phyloP scores from a whole-genome alignment of 2,113 vertebrate species.

The Brienomyrus longianalis region DNA sequence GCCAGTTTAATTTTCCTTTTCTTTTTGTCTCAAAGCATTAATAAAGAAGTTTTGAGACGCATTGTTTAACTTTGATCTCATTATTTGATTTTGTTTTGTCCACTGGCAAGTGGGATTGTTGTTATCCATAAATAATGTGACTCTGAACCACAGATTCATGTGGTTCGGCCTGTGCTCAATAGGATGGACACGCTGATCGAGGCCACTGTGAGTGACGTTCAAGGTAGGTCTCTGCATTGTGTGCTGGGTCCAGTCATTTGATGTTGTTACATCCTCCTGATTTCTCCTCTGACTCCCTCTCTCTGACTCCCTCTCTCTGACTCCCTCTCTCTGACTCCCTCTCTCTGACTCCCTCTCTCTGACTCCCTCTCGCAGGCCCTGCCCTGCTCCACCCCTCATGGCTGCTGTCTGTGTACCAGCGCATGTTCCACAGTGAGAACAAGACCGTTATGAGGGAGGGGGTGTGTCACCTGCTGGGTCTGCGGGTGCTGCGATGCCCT shows the following conservation, averaged over 20 bases:
- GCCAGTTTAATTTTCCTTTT: neutral
- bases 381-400: slow-evolving; percentile 80
- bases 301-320: too few species aligned
- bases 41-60: neutral
- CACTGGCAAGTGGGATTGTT: neutral
- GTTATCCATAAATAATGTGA: neutral
- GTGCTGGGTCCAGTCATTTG: neutral
- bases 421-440: slow-evolving; percentile 95
- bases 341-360: neutral
- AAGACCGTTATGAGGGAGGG: slow-evolving; percentile 82
- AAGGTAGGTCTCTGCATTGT: slow-evolving; percentile 54
- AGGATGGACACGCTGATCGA: slow-evolving; percentile 78
- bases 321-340: too few species aligned
- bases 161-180: slow-evolving; percentile 86
- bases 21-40: neutral
- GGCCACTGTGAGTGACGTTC: slow-evolving; percentile 54
- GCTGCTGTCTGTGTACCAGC: slow-evolving; percentile 83
- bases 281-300: too few species aligned
- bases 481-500: slow-evolving; percentile 61
- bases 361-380: slow-evolving; percentile 37
- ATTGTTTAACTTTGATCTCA: neutral
- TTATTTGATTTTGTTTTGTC: neutral
- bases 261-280: neutral
- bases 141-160: slow-evolving; percentile 72
- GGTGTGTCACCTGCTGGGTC: slow-evolving; percentile 74